These are phyloP conservation scores for Tolmerus cingulatus DNA, from an alignment of 2,888 invertebrate genomes.

Conservation along the genomic window DNA sequence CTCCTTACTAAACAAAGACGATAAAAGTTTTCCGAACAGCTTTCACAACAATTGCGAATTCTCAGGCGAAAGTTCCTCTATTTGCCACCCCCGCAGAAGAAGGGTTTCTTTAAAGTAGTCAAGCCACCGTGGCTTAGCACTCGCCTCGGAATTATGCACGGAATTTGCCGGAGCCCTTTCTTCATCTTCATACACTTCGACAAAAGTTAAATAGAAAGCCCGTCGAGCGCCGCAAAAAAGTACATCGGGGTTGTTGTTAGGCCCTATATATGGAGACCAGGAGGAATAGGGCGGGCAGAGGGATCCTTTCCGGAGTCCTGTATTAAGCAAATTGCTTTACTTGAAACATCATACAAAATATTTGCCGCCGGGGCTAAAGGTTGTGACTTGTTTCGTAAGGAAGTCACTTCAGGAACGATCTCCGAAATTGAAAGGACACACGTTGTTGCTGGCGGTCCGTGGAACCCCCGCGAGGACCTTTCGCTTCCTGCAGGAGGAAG, in stretches of 20 bases:
- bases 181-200: neutral
- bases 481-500: neutral
- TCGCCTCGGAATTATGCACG: neutral
- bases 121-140: neutral
- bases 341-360: neutral
- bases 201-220: slow-evolving; percentile 8
- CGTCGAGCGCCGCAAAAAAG: neutral
- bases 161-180: neutral
- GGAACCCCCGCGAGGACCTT: neutral
- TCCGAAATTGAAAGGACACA: neutral
- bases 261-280: neutral
- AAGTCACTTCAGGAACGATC: neutral
- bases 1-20: neutral
- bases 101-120: neutral
- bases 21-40: neutral
- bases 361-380: neutral
- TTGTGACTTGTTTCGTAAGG: neutral
- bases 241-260: neutral
- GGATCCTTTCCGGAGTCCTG: neutral
- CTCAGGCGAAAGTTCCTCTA: slow-evolving; percentile 1
- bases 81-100: neutral
- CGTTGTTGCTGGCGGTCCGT: neutral
- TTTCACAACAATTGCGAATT: neutral
- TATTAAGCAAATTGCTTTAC: neutral
- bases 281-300: neutral